Percentiles rank a stretch among this genome's conserved stretches.
Conservation (phyloP, 2,797 vertebrate genomes). For the Leptatherina wallacei region DNA sequence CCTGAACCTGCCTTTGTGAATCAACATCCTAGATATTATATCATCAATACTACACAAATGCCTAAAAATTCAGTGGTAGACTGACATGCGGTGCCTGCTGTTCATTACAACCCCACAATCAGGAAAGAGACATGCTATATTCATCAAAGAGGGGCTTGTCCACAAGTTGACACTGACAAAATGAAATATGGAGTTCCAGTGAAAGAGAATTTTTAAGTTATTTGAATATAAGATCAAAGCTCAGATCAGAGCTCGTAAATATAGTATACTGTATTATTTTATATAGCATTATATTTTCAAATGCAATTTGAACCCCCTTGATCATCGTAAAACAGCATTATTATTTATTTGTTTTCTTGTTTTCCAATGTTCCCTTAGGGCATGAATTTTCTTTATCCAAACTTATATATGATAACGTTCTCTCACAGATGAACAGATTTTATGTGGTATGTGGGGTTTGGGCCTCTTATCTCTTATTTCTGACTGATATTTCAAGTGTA, state of each 20-base stretch:
- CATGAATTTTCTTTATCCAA: neutral
- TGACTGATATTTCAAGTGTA: neutral
- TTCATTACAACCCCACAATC: conserved; percentile 15
- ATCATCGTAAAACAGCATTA: neutral
- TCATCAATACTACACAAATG: neutral
- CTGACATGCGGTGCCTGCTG: conserved; percentile 27
- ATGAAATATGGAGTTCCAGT: conserved; percentile 15
- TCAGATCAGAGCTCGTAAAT: conserved; percentile 19
- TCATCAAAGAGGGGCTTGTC: conserved; percentile 16
- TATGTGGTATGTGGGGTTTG: no score
- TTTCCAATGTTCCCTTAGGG: no score
- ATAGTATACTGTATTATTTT: neutral
- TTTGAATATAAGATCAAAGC: conserved; percentile 36
- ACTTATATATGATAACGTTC: neutral
- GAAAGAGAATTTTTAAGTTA: conserved; percentile 7
- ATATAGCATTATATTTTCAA: neutral
- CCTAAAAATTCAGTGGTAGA: conserved; percentile 3
- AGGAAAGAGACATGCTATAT: conserved; percentile 23
- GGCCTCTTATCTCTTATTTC: no score
- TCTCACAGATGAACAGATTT: neutral
- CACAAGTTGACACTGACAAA: conserved; percentile 24
- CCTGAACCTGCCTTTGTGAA: neutral
- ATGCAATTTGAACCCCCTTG: neutral
- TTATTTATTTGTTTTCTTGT: neutral
- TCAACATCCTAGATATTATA: neutral